Percentiles rank a stretch among this genome's conserved stretches.
phyloP scores from a whole-genome alignment of 2,888 invertebrate genomes.

The Arctia plantaginis region DNA sequence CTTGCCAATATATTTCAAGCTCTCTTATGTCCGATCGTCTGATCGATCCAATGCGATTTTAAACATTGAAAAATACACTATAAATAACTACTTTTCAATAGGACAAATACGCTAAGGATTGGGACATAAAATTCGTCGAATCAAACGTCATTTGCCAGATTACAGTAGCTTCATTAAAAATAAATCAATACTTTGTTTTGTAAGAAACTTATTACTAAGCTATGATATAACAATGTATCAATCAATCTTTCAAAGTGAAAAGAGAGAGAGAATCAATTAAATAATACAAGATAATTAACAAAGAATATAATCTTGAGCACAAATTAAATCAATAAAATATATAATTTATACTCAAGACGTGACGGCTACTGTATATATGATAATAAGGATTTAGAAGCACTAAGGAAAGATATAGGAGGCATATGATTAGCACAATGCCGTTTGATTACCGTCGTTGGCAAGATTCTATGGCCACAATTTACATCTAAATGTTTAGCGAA shows the following conservation, averaged over 20 bases:
- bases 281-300: neutral
- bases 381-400: slow-evolving; percentile 24
- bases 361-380: neutral
- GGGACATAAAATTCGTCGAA: slow-evolving; percentile 39
- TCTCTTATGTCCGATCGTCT: slow-evolving; percentile 37
- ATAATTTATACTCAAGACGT: slow-evolving; percentile 1
- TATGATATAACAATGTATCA: neutral
- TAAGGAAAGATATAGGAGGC: neutral
- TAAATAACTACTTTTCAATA: slow-evolving; percentile 1
- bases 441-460: slow-evolving; percentile 56
- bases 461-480: slow-evolving; percentile 63
- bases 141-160: slow-evolving; percentile 36
- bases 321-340: neutral
- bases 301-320: neutral
- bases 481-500: slow-evolving; percentile 62
- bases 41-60: neutral
- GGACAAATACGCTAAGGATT: slow-evolving; percentile 3
- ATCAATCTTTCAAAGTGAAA: too few relatives aligned
- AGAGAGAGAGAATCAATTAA: too few relatives aligned
- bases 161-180: neutral
- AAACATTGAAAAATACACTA: neutral
- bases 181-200: neutral
- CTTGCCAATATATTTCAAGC: slow-evolving; percentile 51
- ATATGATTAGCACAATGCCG: slow-evolving; percentile 37
- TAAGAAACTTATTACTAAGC: neutral